Evolutionary conservation across 2,888 invertebrate genomes (phyloP), one percentile per base, ranked within the genome.

Genomic region (Himalopsyche japonica): DNA sequence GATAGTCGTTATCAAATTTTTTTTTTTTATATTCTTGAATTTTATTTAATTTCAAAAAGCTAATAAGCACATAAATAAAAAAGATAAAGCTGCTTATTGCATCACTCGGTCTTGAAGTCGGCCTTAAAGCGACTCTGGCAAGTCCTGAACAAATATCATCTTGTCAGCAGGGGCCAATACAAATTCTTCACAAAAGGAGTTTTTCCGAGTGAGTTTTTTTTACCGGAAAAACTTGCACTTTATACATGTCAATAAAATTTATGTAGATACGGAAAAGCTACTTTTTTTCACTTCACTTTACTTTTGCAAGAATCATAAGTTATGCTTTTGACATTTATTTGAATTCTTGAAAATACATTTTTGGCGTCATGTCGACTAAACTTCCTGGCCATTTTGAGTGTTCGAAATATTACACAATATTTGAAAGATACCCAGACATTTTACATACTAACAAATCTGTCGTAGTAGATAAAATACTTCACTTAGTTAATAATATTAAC

Each of bases 101-200:
- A 12, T 43, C 43, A 43, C 2, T 43, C 15, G 43, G 3, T n/a
- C n/a, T n/a, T n/a, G n/a, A 43, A 1, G 43, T 4, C 43, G 12
- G 6, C 15, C 70, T 70, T 1, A 27, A 47, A 83, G 70, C 83
- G 79, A 79, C 70, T 32, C 83, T 79, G 78, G 80, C 48, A 83
- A 64, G 76, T 70, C 79, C 83, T 83, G 83, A 83, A 83, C 83
- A 83, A 83, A 83, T 83, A 83, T 83, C 83, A 83, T 83, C 83
- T 64, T 83, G 83, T 83, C 79, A 76, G 70, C 70, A 70, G 70
- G 70, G 70, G 70, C 70, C 70, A 70, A 70, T 70, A 70, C 70
- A 70, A 70, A 70, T 70, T 70, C 70, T 27, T 70, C 70, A 70
- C 70, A 70, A 70, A 70, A 70, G 43, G 30, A 70, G 24, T 70